Base-by-base conservation (phyloP, 2,888 invertebrate genomes). In the Erpobdella octoculata region DNA sequence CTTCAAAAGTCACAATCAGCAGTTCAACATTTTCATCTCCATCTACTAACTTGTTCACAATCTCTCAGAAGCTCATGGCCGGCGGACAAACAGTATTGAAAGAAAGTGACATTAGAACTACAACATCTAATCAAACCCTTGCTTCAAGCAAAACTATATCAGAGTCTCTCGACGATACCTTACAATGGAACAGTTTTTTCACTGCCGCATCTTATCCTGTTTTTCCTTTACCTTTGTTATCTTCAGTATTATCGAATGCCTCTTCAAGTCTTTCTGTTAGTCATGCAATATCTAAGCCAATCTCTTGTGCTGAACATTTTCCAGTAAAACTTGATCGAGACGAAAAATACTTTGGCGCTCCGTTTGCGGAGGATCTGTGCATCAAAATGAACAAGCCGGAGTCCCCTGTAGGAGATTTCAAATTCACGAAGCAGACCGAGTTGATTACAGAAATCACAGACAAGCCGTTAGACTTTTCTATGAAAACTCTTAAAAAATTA, bases 241-340 rank as follows among this genome's bases (percentile, higher is more conserved):
- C 65, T 25, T 35, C 65, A 33, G 33, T 37, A 33, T 65, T 37
- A 41, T 67, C 41, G 21, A 46, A 41, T 28, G 12, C 67, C 66
- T 66, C 66, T 25, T 66, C 41, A 18, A 28, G 28, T 21, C 37
- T 28, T 28, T 46, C 46, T 4, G 21, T 41, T 28, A 6, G 31
- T 62, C 62, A 6, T n/a, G 12, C 31, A 21, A 4, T 3, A 21
- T 61, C 46, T 12, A 12, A 41, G 18, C 46, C 46, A 41, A 41
- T n/a, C n/a, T n/a, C n/a, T n/a, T n/a, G n/a, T n/a, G n/a, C n/a
- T n/a, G n/a, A n/a, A n/a, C n/a, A n/a, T n/a, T n/a, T n/a, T n/a
- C n/a, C n/a, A n/a, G n/a, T n/a, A n/a, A n/a, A n/a, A n/a, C n/a
- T n/a, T n/a, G n/a, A n/a, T n/a, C n/a, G n/a, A n/a, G n/a, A n/a